Evolutionary conservation across 2,113 vertebrate species (phyloP).

Genomic region (Chaetops frenatus): DNA sequence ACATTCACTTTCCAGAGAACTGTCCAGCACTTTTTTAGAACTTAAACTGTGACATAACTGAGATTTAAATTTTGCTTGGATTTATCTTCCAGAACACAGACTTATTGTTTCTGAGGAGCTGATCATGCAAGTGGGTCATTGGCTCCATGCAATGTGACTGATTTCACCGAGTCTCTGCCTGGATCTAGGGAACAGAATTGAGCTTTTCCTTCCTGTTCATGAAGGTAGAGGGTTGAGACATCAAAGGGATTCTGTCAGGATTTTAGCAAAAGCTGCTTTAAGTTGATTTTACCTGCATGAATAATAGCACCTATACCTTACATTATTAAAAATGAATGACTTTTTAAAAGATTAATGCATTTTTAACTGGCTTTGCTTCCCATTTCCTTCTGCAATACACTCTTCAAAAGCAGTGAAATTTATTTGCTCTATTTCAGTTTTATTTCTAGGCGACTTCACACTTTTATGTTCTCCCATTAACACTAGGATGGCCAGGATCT

Average conservation of each 20-base stretch:
- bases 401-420: background rate
- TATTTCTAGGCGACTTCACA: background rate
- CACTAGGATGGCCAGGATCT: background rate
- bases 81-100: background rate
- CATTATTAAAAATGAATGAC: background rate
- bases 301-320: background rate
- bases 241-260: background rate
- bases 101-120: background rate
- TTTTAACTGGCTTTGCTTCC: background rate
- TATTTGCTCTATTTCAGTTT: background rate
- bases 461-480: background rate
- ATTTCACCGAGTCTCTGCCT: background rate
- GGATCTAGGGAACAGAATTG: background rate
- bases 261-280: background rate
- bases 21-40: background rate
- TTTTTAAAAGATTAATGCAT: background rate
- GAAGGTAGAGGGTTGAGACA: background rate
- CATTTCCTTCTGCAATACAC: background rate
- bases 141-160: background rate
- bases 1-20: background rate
- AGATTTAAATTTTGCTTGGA: background rate
- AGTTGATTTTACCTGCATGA: background rate
- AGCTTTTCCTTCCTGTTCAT: background rate
- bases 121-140: background rate
- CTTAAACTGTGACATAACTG: background rate